Evolutionary conservation across 2,888 invertebrate species (phyloP).

Genomic region (Aelia acuminata): DNA sequence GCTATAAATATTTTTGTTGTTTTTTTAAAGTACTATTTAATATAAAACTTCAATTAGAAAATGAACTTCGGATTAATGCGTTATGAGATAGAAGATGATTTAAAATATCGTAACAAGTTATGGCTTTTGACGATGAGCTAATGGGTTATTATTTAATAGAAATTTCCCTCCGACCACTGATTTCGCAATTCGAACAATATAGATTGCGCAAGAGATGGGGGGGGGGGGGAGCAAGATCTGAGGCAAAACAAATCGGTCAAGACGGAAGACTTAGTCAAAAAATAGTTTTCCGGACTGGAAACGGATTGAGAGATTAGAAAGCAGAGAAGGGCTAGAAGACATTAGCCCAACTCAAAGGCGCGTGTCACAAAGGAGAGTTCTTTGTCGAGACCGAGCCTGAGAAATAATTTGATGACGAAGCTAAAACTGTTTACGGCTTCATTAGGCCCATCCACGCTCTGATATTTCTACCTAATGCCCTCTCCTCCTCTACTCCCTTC

Average conservation of each 20-base stretch:
- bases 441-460: conserved; percentile 57
- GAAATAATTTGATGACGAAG: conserved; percentile 63
- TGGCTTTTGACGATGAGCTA: not conserved
- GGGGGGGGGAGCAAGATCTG: not conserved
- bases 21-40: no score
- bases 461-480: conserved; percentile 50
- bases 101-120: not conserved
- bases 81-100: not conserved
- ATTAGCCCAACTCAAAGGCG: conserved; percentile 57
- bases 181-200: not conserved
- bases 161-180: not conserved
- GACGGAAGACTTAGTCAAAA: conserved; percentile 8
- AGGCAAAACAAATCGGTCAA: conserved; percentile 26
- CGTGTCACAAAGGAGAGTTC: conserved; percentile 61
- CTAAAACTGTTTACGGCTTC: conserved; percentile 63
- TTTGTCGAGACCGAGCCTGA: conserved; percentile 56
- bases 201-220: not conserved
- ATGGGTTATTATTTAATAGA: not conserved
- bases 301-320: conserved; percentile 57
- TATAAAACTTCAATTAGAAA: no score
- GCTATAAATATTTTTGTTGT: no score
- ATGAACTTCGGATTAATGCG: no score
- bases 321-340: conserved; percentile 58
- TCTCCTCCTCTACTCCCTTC: not conserved
- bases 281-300: conserved; percentile 41